Evolutionary conservation across 2,797 vertebrate genomes (phyloP), one percentile per base, ranked within the genome.

Genomic region (Spea hammondii): DNA sequence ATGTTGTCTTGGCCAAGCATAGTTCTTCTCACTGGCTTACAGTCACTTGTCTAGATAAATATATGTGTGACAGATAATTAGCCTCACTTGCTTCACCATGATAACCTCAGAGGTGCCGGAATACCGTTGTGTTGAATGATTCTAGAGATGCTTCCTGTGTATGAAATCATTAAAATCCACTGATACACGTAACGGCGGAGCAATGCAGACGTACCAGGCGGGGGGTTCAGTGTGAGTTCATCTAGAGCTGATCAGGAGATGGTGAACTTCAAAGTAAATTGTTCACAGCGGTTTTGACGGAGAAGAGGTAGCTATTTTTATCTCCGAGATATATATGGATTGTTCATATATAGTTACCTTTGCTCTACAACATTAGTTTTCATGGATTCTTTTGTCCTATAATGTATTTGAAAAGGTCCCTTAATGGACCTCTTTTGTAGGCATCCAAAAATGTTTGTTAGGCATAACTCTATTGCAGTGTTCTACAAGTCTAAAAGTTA

Each of bases 181-280:
- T 88, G 85, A 84, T 83, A 91, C 84, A 87, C 87, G 89, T 84
- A 85, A 87, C 86, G 87, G 87, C 69, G 89, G 74, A 90, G 79
- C 88, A 91, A 87, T 82, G 69, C 87, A 87, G 87, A 87, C 79
- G 83, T 85, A 86, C 74, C 85, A 86, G 83, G 85, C 74, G 70
- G 32, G 0, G 60, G 86, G 90, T 91, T 91, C 89, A 90, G 71
- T 84, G 87, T 70, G 83, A 91, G 88, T 91, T 91, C 89, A 90
- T 84, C 88, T 84, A 75, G 65, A 75, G 50, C 78, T 70, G 75
- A 82, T 82, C 70, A 77, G 53, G 54, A 70, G 75, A 81, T 82
- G 70, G 49, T 5, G 1, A 69, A 82, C 70, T 74, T 82, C 80
- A 82, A 78, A 77, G 75, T 8, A 7, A 10, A 70, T 65, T 65